A percentile compares a stretch with the other conserved stretches of the same genome.
phyloP scores from a whole-genome alignment of 2,113 vertebrate species.

The Corapipo altera region DNA sequence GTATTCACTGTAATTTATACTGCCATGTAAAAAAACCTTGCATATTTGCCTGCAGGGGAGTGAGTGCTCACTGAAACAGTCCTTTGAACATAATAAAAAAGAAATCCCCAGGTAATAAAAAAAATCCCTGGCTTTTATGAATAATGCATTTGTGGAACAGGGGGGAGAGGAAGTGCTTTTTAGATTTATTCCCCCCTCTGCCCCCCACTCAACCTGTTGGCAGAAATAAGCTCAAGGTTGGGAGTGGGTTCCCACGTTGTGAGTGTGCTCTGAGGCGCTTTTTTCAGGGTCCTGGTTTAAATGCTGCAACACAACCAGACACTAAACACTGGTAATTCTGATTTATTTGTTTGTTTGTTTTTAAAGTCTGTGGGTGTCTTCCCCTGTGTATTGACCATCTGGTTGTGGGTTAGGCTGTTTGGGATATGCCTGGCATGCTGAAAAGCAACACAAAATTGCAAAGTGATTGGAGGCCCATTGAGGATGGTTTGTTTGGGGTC shows the following conservation, averaged over 20 bases:
- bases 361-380: slow-evolving; percentile 32
- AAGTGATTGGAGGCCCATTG: slow-evolving; percentile 2
- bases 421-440: slow-evolving; percentile 35
- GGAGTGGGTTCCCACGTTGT: neutral
- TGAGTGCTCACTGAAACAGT: slow-evolving; percentile 39
- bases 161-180: slow-evolving; percentile 3
- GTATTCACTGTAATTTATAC: slow-evolving; percentile 51
- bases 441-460: slow-evolving; percentile 11
- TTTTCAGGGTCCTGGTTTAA: neutral
- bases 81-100: slow-evolving; percentile 66
- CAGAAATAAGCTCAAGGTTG: neutral
- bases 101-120: slow-evolving; percentile 53
- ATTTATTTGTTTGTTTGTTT: slow-evolving; percentile 50
- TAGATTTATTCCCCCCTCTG: neutral
- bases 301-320: neutral
- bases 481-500: slow-evolving; percentile 34
- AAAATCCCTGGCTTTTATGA: slow-evolving; percentile 37
- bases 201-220: slow-evolving; percentile 36
- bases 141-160: slow-evolving; percentile 18
- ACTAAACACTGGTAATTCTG: neutral
- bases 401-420: slow-evolving; percentile 39
- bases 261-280: neutral
- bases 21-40: slow-evolving; percentile 7
- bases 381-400: slow-evolving; percentile 49
- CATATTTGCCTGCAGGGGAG: slow-evolving; percentile 56